Evolutionary conservation across 2,113 vertebrate species (phyloP).

Genomic region (Lates calcarifer): DNA sequence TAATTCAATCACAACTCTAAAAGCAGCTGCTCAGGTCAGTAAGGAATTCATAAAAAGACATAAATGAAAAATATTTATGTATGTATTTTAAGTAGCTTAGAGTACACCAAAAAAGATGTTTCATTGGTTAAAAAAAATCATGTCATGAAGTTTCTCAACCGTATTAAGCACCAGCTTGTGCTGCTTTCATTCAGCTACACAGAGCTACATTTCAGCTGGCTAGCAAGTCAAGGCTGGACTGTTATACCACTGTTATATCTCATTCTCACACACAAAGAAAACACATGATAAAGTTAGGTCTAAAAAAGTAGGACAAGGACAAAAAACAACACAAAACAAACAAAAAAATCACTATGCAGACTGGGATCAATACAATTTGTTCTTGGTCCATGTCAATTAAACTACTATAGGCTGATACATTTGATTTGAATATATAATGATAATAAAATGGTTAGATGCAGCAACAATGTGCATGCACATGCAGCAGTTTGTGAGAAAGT

Average conservation of each 20-base stretch:
- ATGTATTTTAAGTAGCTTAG: neutral
- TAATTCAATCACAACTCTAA: neutral
- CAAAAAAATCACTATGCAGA: too few species aligned
- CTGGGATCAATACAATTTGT: too few species aligned
- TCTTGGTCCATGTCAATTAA: too few species aligned
- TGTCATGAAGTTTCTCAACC: too few species aligned
- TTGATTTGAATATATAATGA: too few species aligned
- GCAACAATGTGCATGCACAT: too few species aligned
- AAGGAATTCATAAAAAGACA: neutral
- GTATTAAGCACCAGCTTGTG: too few species aligned
- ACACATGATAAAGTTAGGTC: neutral
- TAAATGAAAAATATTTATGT: too few species aligned
- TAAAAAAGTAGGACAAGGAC: neutral
- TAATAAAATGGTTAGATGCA: too few species aligned
- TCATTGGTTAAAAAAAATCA: too few species aligned
- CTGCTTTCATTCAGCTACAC: neutral
- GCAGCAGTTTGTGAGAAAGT: neutral
- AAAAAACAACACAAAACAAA: neutral
- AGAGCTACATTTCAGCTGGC: constrained; percentile 6
- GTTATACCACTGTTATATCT: neutral
- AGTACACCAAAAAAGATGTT: too few species aligned
- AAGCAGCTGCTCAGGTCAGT: neutral
- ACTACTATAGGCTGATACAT: too few species aligned
- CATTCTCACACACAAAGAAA: neutral
- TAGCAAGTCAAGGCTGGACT: neutral